Evolutionary conservation across 2,888 invertebrate genomes (phyloP).

Genomic region (Orthosia gracilis): DNA sequence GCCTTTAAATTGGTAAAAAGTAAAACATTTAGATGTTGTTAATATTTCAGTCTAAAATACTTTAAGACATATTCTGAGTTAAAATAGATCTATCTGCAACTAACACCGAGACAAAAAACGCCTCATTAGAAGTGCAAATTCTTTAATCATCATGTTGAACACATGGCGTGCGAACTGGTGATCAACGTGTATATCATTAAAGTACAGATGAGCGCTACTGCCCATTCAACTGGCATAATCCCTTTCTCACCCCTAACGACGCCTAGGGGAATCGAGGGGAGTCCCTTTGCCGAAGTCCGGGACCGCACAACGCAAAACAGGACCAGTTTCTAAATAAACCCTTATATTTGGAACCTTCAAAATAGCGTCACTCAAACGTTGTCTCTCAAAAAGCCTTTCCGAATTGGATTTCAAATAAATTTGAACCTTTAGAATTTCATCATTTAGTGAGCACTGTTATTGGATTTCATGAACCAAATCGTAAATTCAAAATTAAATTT

Average conservation of each 20-base stretch:
- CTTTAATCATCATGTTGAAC: slow-evolving; percentile 17
- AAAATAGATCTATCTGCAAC: background rate
- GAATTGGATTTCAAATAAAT: slow-evolving; percentile 78
- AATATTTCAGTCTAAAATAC: background rate
- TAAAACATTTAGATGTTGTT: background rate
- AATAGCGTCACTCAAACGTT: slow-evolving; percentile 60
- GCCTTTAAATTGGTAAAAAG: background rate
- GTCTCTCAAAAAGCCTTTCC: slow-evolving; percentile 53
- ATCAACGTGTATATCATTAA: slow-evolving; percentile 50
- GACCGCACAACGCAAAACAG: slow-evolving; percentile 35
- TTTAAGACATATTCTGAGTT: background rate
- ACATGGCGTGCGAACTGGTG: slow-evolving; percentile 25
- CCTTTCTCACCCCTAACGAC: slow-evolving; percentile 63
- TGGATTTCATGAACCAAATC: slow-evolving; percentile 78
- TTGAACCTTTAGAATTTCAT: slow-evolving; percentile 76
- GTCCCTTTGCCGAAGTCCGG: slow-evolving; percentile 11
- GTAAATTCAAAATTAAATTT: slow-evolving; percentile 75
- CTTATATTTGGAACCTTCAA: slow-evolving; percentile 30
- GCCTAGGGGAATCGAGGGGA: slow-evolving; percentile 49
- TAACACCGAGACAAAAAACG: background rate
- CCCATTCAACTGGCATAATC: slow-evolving; percentile 54
- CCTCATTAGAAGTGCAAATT: slow-evolving; percentile 4
- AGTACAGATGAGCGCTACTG: slow-evolving; percentile 47
- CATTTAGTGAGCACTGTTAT: slow-evolving; percentile 78
- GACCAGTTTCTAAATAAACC: slow-evolving; percentile 35